A percentile compares a stretch with the other conserved stretches of the same genome.
These are phyloP conservation scores for Valencia hispanica DNA, from an alignment of 2,797 vertebrate genomes.

Conservation along the genomic window DNA sequence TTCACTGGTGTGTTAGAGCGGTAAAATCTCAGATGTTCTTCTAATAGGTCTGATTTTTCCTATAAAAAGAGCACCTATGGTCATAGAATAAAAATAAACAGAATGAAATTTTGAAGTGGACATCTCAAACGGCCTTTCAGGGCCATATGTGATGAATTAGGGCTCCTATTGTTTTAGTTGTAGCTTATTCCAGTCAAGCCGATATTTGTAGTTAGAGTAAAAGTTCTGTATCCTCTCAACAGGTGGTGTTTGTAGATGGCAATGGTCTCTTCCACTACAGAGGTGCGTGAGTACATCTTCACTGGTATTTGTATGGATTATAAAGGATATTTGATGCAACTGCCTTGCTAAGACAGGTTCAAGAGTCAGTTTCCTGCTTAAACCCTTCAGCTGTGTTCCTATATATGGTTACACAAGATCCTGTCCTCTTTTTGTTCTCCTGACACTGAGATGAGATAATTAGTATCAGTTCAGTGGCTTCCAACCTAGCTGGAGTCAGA, in stretches of 20 bases:
- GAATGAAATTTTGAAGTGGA: background rate
- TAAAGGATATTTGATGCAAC: background rate
- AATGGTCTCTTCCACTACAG: conserved; percentile 92
- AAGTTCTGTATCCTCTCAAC: conserved; percentile 26
- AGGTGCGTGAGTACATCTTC: conserved; percentile 68
- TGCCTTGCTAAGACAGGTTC: background rate
- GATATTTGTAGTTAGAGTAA: background rate
- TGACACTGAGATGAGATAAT: no score
- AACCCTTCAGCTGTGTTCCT: background rate
- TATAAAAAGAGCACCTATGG: no score
- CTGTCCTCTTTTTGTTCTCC: no score
- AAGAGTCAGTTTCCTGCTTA: background rate
- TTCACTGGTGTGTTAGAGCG: conserved; percentile 3
- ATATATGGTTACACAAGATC: no score
- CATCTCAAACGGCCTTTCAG: background rate
- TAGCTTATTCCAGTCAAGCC: background rate
- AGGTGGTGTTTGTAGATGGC: conserved; percentile 94
- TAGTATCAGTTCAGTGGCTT: no score
- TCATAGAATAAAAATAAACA: background rate
- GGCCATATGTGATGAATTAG: background rate
- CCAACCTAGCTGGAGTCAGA: no score
- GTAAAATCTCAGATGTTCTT: conserved; percentile 8
- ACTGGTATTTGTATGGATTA: background rate
- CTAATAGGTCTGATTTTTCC: background rate
- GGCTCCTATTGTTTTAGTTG: background rate